A percentile compares a stretch with the other conserved stretches of the same genome.
phyloP scores from a whole-genome alignment of 2,797 vertebrate genomes.

The Nyctalus aviator region DNA sequence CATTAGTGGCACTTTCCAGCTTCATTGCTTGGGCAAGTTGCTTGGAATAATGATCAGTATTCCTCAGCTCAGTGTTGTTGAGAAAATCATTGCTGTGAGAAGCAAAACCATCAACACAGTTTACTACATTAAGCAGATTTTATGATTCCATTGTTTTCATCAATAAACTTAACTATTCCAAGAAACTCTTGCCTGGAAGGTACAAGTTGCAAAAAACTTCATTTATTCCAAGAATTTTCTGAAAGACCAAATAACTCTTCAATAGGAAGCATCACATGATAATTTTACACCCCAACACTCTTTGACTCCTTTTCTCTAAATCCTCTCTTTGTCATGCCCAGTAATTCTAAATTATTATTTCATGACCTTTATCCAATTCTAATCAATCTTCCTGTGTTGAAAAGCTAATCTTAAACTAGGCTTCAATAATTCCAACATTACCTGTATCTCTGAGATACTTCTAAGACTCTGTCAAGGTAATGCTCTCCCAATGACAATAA shows the following conservation, averaged over 20 bases:
- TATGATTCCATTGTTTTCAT: neutral
- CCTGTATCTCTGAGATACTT: neutral
- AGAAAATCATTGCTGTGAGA: neutral
- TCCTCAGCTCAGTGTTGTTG: neutral
- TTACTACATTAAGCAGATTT: neutral
- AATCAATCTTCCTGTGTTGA: neutral
- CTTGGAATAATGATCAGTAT: neutral
- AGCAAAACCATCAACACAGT: neutral
- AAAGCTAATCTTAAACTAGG: neutral
- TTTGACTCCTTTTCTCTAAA: neutral
- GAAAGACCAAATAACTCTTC: neutral
- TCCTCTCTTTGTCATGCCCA: neutral
- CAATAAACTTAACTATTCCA: slow-evolving; percentile 8
- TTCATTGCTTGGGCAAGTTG: neutral
- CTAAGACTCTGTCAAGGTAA: neutral
- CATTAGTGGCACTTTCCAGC: neutral
- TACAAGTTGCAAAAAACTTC: slow-evolving; percentile 20
- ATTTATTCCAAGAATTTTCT: slow-evolving; percentile 45
- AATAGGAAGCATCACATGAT: slow-evolving; percentile 14
- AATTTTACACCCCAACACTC: neutral
- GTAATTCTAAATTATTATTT: neutral
- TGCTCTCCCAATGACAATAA: neutral
- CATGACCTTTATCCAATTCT: neutral
- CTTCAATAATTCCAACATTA: neutral
- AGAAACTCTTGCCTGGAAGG: neutral